A percentile compares a stretch with the other conserved stretches of the same genome.
Conservation (phyloP, 2,888 invertebrate species). For the Linnaemya tessellans region DNA sequence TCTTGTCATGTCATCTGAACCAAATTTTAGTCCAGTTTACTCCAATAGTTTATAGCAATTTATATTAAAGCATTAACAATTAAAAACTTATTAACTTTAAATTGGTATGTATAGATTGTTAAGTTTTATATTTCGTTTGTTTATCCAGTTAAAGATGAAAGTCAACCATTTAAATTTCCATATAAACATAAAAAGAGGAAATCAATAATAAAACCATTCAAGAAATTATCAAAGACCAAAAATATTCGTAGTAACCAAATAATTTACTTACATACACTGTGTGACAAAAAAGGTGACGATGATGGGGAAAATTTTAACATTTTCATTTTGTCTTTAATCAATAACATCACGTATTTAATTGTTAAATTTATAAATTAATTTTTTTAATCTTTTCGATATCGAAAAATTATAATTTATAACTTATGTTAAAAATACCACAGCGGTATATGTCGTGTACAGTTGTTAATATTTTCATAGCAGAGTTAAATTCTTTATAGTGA, state of each 20-base stretch:
- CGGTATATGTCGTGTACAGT: too few species aligned
- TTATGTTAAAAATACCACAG: too few species aligned
- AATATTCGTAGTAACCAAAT: slow-evolving; percentile 16
- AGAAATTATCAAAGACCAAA: not conserved
- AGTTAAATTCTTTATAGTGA: too few species aligned
- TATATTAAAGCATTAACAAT: slow-evolving; percentile 9
- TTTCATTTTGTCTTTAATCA: not conserved
- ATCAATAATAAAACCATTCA: slow-evolving; percentile 9
- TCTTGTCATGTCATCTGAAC: slow-evolving; percentile 46
- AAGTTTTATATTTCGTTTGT: slow-evolving; percentile 4
- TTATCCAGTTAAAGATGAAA: not conserved
- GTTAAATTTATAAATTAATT: too few species aligned
- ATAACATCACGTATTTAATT: not conserved
- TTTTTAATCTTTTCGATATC: too few species aligned
- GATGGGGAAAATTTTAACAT: not conserved
- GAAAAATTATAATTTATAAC: too few species aligned
- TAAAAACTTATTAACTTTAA: slow-evolving; percentile 8
- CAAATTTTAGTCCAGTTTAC: slow-evolving; percentile 35
- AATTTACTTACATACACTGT: slow-evolving; percentile 54
- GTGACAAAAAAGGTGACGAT: slow-evolving; percentile 48
- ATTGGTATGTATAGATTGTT: slow-evolving; percentile 54
- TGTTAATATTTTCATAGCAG: too few species aligned
- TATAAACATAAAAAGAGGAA: not conserved
- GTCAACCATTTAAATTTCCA: not conserved
- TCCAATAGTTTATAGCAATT: slow-evolving; percentile 31